These are phyloP conservation scores for Neofelis nebulosa DNA, from an alignment of 2,113 vertebrate genomes.

Conservation along the genomic window DNA sequence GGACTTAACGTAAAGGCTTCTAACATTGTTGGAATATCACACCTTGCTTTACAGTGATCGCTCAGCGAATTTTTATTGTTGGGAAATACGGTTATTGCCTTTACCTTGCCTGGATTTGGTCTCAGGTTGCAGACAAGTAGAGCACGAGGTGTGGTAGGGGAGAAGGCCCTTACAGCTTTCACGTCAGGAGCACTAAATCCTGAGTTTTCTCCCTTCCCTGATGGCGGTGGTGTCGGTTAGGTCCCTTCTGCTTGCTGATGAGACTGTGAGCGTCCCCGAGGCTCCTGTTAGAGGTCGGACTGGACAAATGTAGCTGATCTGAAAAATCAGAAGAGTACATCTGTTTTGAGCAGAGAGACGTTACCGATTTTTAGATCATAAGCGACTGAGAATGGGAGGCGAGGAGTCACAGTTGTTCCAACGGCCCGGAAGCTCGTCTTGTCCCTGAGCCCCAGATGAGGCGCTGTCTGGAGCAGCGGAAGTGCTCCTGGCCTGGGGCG, in stretches of 20 bases:
- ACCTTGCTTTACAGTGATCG: background rate
- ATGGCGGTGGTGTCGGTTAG: background rate
- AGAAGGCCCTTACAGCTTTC: background rate
- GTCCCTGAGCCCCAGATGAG: background rate
- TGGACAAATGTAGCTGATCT: no score
- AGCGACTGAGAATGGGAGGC: background rate
- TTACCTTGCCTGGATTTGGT: background rate
- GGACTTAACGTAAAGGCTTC: background rate
- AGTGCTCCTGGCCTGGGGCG: background rate
- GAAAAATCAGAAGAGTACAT: background rate
- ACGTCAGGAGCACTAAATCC: background rate
- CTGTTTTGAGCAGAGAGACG: background rate
- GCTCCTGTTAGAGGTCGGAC: background rate
- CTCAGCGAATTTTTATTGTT: background rate
- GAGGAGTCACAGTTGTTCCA: no score
- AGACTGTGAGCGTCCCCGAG: background rate
- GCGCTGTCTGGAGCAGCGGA: fast-evolving
- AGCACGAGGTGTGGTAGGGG: fast-evolving
- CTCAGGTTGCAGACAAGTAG: background rate
- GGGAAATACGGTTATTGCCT: background rate
- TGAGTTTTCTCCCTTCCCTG: background rate
- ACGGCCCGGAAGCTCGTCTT: background rate
- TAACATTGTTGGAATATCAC: fast-evolving
- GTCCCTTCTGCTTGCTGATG: background rate
- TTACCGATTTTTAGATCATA: background rate